A percentile compares a stretch with the other conserved stretches of the same genome.
These are phyloP conservation scores for Epicauta chinensis DNA, from an alignment of 1,140 invertebrate genomes.

Conservation along the genomic window DNA sequence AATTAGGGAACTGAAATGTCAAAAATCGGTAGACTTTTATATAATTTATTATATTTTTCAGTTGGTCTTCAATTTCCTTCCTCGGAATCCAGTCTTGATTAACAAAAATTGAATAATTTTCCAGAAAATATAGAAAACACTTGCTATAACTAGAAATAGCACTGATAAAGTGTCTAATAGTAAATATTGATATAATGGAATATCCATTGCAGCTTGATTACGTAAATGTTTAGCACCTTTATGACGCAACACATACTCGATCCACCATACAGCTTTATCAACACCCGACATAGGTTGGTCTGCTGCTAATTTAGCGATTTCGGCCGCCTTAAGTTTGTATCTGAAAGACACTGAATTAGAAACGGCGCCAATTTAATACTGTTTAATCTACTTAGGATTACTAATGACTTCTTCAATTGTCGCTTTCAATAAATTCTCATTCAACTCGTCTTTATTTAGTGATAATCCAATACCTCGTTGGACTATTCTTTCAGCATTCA, in stretches of 20 bases:
- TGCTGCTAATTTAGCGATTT: conserved; percentile 34
- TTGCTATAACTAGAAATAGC: no score
- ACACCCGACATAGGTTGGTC: conserved; percentile 17
- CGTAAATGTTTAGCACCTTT: conserved; percentile 42
- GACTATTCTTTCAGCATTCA: conserved; percentile 41
- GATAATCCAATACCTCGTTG: conserved; percentile 36
- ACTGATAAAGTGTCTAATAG: not conserved
- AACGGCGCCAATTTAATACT: no score
- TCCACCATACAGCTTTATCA: conserved; percentile 45
- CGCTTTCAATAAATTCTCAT: conserved; percentile 25
- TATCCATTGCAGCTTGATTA: conserved; percentile 25
- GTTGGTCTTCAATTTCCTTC: no score
- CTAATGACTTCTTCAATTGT: conserved; percentile 29
- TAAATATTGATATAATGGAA: conserved; percentile 26
- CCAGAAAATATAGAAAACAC: no score
- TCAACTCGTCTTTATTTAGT: conserved; percentile 32
- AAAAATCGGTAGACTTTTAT: no score
- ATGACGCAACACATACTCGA: conserved; percentile 46
- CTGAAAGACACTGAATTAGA: no score
- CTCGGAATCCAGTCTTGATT: no score
- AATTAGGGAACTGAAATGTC: no score
- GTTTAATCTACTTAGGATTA: conserved; percentile 28
- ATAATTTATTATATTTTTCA: no score
- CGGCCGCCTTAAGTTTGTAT: not conserved
- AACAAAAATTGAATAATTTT: no score